These are phyloP conservation scores for Cebidichthys violaceus DNA, from an alignment of 2,113 vertebrate species.

Conservation along the genomic window DNA sequence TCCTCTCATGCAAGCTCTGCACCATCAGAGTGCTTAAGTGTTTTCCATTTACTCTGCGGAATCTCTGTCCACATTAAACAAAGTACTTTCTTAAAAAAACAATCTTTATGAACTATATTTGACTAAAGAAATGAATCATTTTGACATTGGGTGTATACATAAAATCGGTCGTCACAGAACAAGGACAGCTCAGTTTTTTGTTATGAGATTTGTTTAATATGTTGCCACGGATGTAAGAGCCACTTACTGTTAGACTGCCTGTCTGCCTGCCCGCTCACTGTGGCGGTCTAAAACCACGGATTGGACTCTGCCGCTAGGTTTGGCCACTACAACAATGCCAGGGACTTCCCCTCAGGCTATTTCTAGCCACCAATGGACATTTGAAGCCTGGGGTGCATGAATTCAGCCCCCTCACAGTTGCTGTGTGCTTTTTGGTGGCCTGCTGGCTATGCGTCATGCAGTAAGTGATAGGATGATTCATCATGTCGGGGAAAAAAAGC, in stretches of 20 bases:
- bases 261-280: neutral
- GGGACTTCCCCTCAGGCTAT: slow-evolving; percentile 82
- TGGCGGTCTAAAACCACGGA: slow-evolving; percentile 32
- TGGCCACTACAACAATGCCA: slow-evolving; percentile 62
- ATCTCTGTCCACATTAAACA: slow-evolving; percentile 24
- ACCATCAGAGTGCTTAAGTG: slow-evolving; percentile 47
- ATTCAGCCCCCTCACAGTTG: slow-evolving; percentile 55
- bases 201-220: slow-evolving; percentile 5
- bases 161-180: neutral
- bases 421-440: slow-evolving; percentile 22
- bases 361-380: slow-evolving; percentile 69
- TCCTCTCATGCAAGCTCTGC: slow-evolving; percentile 54
- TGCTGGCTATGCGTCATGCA: slow-evolving; percentile 23
- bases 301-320: slow-evolving; percentile 39
- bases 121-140: neutral
- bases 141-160: neutral
- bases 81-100: slow-evolving; percentile 17
- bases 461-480: slow-evolving; percentile 39
- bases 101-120: neutral
- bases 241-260: neutral
- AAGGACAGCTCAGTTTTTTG: neutral
- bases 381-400: slow-evolving; percentile 52
- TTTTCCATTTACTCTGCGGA: slow-evolving; percentile 59
- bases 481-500: slow-evolving; percentile 4
- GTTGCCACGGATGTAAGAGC: slow-evolving; percentile 19